Evolutionary conservation across 2,113 vertebrate species (phyloP).

Genomic region (Ophthalmolycus amberensis): DNA sequence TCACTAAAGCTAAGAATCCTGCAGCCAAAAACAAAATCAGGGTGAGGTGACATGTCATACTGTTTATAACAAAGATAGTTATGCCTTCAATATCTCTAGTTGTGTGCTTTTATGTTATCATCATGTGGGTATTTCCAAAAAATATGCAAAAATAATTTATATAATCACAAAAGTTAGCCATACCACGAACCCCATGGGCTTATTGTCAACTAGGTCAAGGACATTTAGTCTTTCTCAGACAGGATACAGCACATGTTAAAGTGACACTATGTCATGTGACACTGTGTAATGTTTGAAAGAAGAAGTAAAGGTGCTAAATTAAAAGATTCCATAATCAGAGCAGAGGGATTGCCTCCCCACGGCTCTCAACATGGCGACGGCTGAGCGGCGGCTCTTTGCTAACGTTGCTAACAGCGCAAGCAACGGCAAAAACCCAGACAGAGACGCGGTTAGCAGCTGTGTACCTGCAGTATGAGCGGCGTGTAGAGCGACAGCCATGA

Average conservation of each 20-base stretch:
- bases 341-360: no score
- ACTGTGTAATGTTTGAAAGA: not conserved
- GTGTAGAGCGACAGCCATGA: no score
- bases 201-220: not conserved
- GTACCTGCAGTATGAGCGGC: no score
- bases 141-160: not conserved
- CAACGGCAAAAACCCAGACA: no score
- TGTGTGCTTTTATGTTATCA: not conserved
- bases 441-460: no score
- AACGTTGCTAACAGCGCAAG: no score
- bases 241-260: not conserved
- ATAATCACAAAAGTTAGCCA: not conserved
- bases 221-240: not conserved
- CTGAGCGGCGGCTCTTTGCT: no score
- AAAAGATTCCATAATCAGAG: no score
- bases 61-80: not conserved
- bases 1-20: not conserved
- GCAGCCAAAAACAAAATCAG: constrained; percentile 11
- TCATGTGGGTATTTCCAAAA: not conserved
- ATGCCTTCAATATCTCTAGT: not conserved
- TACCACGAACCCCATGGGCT: not conserved
- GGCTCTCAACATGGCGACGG: no score
- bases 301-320: no score
- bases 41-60: not conserved
- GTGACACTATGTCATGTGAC: not conserved